Percentiles rank a stretch among this genome's conserved stretches.
These are phyloP conservation scores for Hyperoplus immaculatus DNA, from an alignment of 2,797 vertebrate species.

Conservation along the genomic window DNA sequence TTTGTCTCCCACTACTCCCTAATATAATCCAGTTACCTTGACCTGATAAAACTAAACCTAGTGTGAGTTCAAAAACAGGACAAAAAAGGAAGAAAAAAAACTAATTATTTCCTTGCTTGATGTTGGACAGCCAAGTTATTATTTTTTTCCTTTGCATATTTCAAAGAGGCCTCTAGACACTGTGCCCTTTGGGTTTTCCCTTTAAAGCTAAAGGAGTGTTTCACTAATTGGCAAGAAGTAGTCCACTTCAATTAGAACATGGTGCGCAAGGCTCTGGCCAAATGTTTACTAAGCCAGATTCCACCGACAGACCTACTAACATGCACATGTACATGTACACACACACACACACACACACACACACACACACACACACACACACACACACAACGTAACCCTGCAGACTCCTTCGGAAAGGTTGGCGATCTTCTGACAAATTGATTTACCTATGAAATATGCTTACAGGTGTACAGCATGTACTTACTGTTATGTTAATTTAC, in stretches of 20 bases:
- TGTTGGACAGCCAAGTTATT: conserved; percentile 79
- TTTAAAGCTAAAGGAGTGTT: conserved; percentile 84
- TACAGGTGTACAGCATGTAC: not conserved
- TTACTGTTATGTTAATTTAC: not conserved
- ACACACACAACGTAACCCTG: conserved; percentile 12
- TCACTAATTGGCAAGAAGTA: conserved; percentile 85
- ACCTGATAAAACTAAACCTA: conserved; percentile 74
- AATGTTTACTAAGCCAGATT: conserved; percentile 73
- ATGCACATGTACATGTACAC: conserved; percentile 15
- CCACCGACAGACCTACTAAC: conserved; percentile 36
- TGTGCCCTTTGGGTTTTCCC: conserved; percentile 78
- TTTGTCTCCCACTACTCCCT: conserved; percentile 6
- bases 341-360: conserved; percentile 9
- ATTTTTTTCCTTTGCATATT: conserved; percentile 80
- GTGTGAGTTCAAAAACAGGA: conserved; percentile 77
- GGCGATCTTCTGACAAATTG: conserved; percentile 15
- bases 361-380: conserved; percentile 7
- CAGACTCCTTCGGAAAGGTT: conserved; percentile 13
- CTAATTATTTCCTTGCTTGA: conserved; percentile 82
- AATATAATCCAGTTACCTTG: conserved; percentile 70
- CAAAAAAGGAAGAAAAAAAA: conserved; percentile 50
- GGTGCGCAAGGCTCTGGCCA: conserved; percentile 77
- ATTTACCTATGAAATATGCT: conserved; percentile 15
- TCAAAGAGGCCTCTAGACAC: conserved; percentile 84
- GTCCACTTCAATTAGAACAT: conserved; percentile 81